Conservation (phyloP, 2,113 vertebrate species). For the Eptesicus fuscus region DNA sequence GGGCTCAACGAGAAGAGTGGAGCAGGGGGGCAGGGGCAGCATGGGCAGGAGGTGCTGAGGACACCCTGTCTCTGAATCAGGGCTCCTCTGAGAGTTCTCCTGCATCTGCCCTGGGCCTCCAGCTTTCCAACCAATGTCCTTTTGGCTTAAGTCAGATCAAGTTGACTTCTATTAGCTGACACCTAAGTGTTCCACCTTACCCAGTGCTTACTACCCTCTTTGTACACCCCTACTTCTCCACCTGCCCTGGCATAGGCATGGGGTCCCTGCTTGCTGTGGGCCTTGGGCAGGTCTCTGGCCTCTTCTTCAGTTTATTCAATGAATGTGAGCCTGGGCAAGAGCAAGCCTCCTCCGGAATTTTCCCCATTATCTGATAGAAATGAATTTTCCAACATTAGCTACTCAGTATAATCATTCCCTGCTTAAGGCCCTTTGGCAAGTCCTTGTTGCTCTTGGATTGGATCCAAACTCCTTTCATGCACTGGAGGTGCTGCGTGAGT, state of each 20-base stretch:
- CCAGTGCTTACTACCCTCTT: background rate
- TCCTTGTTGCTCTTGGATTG: background rate
- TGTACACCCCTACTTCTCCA: too few species aligned
- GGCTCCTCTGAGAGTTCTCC: background rate
- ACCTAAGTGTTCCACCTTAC: background rate
- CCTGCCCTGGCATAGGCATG: rapidly evolving
- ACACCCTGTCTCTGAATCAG: background rate
- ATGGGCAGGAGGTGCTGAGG: rapidly evolving
- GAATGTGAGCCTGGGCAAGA: background rate
- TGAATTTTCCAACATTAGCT: background rate
- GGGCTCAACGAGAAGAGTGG: background rate
- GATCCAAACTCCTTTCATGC: background rate
- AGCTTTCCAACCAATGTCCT: background rate
- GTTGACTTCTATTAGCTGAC: background rate
- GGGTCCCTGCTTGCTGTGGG: background rate
- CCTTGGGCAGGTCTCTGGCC: background rate
- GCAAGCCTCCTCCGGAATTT: background rate
- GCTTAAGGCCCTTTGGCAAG: background rate
- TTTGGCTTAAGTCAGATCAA: background rate
- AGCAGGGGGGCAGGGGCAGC: background rate
- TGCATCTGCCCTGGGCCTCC: background rate
- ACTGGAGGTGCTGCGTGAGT: background rate
- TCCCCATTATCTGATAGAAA: background rate
- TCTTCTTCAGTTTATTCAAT: background rate
- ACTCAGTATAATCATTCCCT: background rate